Evolutionary conservation across 1,140 invertebrate genomes (phyloP).

Genomic region (Dreissena polymorpha): DNA sequence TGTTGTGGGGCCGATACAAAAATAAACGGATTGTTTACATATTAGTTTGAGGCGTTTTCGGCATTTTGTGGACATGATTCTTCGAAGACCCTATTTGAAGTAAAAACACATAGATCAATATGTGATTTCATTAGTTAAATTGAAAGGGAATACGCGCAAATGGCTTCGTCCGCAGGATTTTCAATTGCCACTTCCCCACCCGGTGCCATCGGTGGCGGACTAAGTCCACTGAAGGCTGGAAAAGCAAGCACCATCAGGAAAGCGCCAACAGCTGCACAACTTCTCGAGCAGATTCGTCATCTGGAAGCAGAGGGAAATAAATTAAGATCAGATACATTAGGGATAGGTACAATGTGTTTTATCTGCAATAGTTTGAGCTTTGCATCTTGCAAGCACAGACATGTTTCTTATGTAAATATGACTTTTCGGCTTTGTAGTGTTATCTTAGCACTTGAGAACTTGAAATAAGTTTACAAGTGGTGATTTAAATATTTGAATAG

Average conservation of each 20-base stretch:
- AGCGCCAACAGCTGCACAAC: conserved; percentile 61
- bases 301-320: conserved; percentile 73
- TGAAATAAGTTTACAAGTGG: too few species aligned
- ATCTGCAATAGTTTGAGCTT: background rate
- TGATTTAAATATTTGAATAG: too few species aligned
- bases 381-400: background rate
- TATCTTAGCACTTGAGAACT: background rate
- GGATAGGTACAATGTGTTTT: conserved; percentile 17
- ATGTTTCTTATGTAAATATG: conserved; percentile 17
- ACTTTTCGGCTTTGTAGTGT: background rate
- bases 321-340: conserved; percentile 59
- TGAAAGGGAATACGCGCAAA: background rate
- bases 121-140: too few species aligned
- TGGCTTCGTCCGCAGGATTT: conserved; percentile 48
- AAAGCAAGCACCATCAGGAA: conserved; percentile 13
- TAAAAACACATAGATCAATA: too few species aligned
- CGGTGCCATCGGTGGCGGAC: conserved; percentile 28
- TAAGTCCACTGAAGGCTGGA: conserved; percentile 29
- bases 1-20: conserved; percentile 42
- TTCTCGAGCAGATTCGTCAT: conserved; percentile 68
- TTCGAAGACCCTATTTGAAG: too few species aligned
- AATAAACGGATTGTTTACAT: conserved; percentile 9
- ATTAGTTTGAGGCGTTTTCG: too few species aligned
- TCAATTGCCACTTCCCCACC: conserved; percentile 47
- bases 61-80: too few species aligned